Conservation (phyloP, 2,888 invertebrate genomes). For the Nephrotoma appendiculata region DNA sequence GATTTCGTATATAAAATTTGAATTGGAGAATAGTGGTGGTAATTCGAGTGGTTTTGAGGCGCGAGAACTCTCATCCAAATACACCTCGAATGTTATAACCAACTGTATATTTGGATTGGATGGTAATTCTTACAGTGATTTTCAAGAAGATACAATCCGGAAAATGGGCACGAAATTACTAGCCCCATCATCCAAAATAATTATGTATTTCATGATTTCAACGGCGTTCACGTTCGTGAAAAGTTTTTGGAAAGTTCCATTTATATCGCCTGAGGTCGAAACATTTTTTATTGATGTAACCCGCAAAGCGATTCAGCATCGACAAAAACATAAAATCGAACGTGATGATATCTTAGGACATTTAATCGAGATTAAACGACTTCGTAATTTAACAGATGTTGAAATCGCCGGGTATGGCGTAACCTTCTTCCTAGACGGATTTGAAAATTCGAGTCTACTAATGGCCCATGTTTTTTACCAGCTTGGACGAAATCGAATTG, state of each 20-base stretch:
- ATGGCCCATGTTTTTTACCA: conserved; percentile 15
- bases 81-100: conserved; percentile 17
- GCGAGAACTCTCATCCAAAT: conserved; percentile 4
- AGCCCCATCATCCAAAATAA: conserved; percentile 4
- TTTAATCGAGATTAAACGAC: conserved; percentile 13
- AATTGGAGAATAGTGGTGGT: not conserved
- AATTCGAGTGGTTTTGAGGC: not conserved
- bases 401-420: conserved; percentile 19
- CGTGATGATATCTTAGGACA: conserved; percentile 16
- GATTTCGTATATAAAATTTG: not conserved
- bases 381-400: conserved; percentile 16
- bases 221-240: conserved; percentile 13
- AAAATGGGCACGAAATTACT: conserved; percentile 12
- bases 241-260: conserved; percentile 10
- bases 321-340: conserved; percentile 9
- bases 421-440: conserved; percentile 21
- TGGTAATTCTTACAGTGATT: conserved; percentile 17
- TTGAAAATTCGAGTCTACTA: conserved; percentile 20
- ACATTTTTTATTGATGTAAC: conserved; percentile 14
- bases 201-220: conserved; percentile 7
- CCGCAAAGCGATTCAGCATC: conserved; percentile 12
- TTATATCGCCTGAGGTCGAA: conserved; percentile 10
- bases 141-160: conserved; percentile 9
- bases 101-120: conserved; percentile 26
- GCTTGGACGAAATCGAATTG: conserved; percentile 4